A percentile compares a stretch with the other conserved stretches of the same genome.
Evolutionary conservation across 2,113 vertebrate genomes (phyloP).

Genomic region (Xenopus borealis): DNA sequence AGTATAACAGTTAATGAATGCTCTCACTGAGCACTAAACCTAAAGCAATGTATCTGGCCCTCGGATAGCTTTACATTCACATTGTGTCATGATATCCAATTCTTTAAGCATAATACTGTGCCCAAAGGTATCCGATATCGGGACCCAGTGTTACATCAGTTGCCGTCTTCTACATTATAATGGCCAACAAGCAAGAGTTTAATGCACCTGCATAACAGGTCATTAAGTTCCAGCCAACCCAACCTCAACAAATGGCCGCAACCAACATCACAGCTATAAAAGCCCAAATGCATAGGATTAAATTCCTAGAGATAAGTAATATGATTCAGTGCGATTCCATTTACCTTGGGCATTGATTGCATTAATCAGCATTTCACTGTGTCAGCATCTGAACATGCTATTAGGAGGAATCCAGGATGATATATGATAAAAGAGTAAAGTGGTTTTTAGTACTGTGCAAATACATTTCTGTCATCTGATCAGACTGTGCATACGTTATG

Average conservation of each 20-base stretch:
- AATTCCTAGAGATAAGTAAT: neutral
- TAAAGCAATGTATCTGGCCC: slow-evolving; percentile 2
- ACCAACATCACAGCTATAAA: neutral
- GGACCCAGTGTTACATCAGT: neutral
- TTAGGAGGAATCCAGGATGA: neutral
- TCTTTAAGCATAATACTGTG: neutral
- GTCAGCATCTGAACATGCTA: neutral
- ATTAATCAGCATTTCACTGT: neutral
- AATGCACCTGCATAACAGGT: neutral
- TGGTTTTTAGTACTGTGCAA: neutral
- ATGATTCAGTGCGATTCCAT: neutral
- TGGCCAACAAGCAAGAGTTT: neutral
- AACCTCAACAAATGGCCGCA: neutral
- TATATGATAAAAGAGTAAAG: neutral
- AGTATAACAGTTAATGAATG: slow-evolving; percentile 23
- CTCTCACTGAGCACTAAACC: slow-evolving; percentile 6
- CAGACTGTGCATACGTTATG: neutral
- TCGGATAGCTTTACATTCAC: slow-evolving; percentile 10
- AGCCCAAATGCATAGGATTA: neutral
- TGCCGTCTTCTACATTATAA: neutral
- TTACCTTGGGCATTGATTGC: neutral
- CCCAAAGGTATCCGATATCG: neutral
- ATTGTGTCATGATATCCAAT: neutral
- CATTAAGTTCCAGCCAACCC: too few relatives aligned
- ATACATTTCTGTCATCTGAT: neutral